Conservation (phyloP, 2,888 invertebrate genomes). For the Drosophila fulvimacula region DNA sequence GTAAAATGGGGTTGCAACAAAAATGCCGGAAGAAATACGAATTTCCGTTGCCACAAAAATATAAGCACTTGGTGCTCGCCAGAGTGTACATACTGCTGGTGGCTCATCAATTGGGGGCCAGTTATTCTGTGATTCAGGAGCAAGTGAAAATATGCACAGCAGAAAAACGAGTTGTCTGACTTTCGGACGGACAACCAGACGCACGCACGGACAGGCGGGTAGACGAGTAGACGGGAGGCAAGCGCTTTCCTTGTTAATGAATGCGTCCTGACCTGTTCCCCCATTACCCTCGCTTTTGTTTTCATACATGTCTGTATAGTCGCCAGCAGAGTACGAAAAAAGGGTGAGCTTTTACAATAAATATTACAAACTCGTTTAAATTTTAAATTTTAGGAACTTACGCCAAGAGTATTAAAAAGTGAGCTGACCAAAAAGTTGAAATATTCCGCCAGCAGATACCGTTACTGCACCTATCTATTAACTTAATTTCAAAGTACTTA, state of each 20-base stretch:
- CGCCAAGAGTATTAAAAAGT: not conserved
- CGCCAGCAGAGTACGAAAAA: not conserved
- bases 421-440: not conserved
- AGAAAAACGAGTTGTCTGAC: constrained; percentile 33
- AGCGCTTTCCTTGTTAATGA: constrained; percentile 45
- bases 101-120: constrained; percentile 1
- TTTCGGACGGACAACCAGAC: constrained; percentile 10
- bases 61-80: constrained; percentile 79
- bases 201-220: not conserved
- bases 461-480: not conserved
- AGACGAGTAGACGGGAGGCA: not conserved
- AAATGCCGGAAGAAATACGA: constrained; percentile 76
- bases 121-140: constrained; percentile 28
- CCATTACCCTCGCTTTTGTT: constrained; percentile 6
- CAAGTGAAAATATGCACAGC: constrained; percentile 36
- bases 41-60: constrained; percentile 81
- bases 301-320: not conserved
- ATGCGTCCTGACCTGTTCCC: constrained; percentile 33
- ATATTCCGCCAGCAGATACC: not conserved
- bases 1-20: constrained; percentile 54
- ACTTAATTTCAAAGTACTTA: constrained; percentile 5
- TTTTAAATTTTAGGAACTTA: constrained; percentile 37
- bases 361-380: constrained; percentile 42
- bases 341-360: constrained; percentile 15
- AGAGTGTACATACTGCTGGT: constrained; percentile 3